phyloP scores from a whole-genome alignment of 2,888 invertebrate species.

The Cheilosia variabilis region DNA sequence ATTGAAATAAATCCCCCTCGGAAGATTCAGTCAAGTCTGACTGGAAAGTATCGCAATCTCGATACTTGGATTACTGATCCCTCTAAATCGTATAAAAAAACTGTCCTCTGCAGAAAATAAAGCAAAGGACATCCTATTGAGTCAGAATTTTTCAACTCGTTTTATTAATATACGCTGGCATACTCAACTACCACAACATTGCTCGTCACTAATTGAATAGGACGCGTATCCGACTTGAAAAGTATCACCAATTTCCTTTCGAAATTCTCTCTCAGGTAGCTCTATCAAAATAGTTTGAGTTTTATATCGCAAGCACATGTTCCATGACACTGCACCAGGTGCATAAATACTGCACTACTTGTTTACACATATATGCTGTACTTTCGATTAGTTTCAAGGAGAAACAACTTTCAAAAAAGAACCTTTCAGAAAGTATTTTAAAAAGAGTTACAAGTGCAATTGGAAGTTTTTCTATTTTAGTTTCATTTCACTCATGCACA shows the following conservation, averaged over 20 bases:
- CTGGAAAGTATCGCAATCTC: too few species aligned
- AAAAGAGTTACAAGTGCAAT: constrained; percentile 66
- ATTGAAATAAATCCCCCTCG: too few species aligned
- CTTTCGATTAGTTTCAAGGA: neutral
- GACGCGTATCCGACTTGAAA: too few species aligned
- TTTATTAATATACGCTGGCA: too few species aligned
- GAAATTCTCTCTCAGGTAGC: neutral
- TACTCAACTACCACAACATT: too few species aligned
- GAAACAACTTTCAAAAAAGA: constrained; percentile 5
- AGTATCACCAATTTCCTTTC: neutral
- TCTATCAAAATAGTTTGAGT: neutral
- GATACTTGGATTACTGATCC: too few species aligned
- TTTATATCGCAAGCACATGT: neutral
- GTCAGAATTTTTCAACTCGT: too few species aligned
- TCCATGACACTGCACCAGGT: neutral
- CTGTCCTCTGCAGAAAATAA: too few species aligned
- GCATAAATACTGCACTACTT: neutral
- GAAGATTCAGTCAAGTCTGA: too few species aligned
- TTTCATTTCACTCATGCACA: constrained; percentile 10
- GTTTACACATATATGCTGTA: neutral
- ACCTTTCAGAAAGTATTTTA: constrained; percentile 47
- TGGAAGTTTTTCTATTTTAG: constrained; percentile 54
- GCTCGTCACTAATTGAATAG: too few species aligned
- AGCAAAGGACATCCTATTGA: too few species aligned
- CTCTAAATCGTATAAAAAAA: too few species aligned